A percentile compares a stretch with the other conserved stretches of the same genome.
These are phyloP conservation scores for Zosterops lateralis DNA, from an alignment of 2,113 vertebrate species.

Conservation along the genomic window DNA sequence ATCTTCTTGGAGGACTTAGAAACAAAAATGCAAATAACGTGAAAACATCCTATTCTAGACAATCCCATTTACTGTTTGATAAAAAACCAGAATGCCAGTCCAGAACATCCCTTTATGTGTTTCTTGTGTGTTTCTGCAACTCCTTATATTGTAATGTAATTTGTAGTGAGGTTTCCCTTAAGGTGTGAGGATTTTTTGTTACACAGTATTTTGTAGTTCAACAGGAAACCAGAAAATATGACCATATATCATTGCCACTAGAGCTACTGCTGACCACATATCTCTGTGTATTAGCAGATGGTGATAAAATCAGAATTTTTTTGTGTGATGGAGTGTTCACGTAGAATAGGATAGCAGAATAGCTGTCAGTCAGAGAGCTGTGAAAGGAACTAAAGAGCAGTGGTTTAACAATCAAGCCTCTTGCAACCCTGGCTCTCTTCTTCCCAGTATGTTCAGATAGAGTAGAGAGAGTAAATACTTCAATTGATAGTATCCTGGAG, in stretches of 20 bases:
- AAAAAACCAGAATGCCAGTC: neutral
- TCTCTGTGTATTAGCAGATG: neutral
- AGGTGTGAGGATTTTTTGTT: neutral
- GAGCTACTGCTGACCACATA: neutral
- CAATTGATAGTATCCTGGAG: neutral
- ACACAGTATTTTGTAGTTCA: neutral
- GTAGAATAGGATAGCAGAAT: neutral
- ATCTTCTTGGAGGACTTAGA: neutral
- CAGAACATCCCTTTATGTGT: neutral
- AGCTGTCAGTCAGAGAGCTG: neutral
- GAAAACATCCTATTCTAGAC: neutral
- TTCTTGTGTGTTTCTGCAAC: neutral
- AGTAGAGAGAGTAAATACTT: neutral
- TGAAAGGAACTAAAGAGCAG: neutral
- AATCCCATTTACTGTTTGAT: neutral
- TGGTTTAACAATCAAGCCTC: neutral
- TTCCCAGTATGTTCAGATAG: neutral
- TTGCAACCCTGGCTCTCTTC: neutral
- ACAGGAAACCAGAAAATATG: neutral
- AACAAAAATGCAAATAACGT: neutral
- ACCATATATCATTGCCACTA: neutral
- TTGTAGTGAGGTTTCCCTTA: neutral
- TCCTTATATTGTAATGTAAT: neutral
- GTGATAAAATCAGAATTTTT: neutral
- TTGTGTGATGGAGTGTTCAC: accelerated